These are phyloP conservation scores for Zaprionus tsacasi DNA, from an alignment of 1,140 invertebrate genomes.

Conservation along the genomic window DNA sequence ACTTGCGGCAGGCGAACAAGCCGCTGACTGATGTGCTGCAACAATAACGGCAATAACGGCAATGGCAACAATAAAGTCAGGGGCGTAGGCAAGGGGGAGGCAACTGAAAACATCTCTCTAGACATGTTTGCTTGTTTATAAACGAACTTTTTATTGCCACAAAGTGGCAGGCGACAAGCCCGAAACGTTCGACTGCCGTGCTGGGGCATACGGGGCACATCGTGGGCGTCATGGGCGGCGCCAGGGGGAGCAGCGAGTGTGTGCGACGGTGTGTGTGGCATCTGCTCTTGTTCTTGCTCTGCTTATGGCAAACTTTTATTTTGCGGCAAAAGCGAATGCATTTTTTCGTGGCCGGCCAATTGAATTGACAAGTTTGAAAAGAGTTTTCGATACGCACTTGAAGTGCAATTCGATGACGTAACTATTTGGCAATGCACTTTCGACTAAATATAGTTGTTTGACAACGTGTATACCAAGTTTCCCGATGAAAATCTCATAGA, in stretches of 20 bases:
- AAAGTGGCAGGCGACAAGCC: conserved; percentile 68
- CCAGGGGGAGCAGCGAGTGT: background rate
- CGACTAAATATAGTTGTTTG: background rate
- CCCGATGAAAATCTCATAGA: background rate
- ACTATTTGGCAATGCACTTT: background rate
- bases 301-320: conserved; percentile 39
- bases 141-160: conserved; percentile 75
- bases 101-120: conserved; percentile 45
- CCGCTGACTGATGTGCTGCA: conserved; percentile 66
- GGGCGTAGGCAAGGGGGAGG: background rate
- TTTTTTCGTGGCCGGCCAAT: conserved; percentile 12
- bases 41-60: conserved; percentile 40
- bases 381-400: conserved; percentile 18
- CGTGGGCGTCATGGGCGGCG: background rate
- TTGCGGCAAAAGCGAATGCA: conserved; percentile 34
- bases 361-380: conserved; percentile 44
- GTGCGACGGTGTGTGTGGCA: conserved; percentile 1
- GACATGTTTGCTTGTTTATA: conserved; percentile 72
- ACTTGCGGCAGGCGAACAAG: conserved; percentile 50
- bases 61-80: conserved; percentile 29
- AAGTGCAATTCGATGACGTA: conserved; percentile 20
- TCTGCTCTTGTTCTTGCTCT: conserved; percentile 13
- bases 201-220: conserved; percentile 13
- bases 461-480: background rate
- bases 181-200: conserved; percentile 36